A percentile compares a stretch with the other conserved stretches of the same genome.
Evolutionary conservation across 2,888 invertebrate species (phyloP).

Genomic region (Tenthredo amoena): DNA sequence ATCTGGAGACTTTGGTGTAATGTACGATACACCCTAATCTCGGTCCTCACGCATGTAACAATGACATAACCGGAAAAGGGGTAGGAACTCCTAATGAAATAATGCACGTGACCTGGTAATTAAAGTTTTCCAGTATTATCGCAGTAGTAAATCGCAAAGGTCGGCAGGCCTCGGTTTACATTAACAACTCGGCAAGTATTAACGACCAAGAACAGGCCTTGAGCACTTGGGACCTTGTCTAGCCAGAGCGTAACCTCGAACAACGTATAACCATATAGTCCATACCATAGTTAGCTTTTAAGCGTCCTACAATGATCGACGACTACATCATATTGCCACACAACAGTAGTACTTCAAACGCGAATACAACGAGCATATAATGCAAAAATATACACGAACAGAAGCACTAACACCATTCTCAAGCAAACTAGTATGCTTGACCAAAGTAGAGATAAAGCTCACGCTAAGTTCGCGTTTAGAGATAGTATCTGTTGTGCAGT

Average conservation of each 20-base stretch:
- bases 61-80: background rate
- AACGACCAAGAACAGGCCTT: conserved; percentile 43
- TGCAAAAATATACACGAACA: background rate
- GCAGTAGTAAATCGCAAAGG: conserved; percentile 30
- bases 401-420: background rate
- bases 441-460: conserved; percentile 66
- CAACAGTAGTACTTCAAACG: background rate
- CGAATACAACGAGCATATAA: background rate
- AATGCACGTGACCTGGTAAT: conserved; percentile 39
- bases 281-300: background rate
- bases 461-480: conserved; percentile 70
- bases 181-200: conserved; percentile 39
- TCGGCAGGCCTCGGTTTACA: conserved; percentile 17
- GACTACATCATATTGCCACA: background rate
- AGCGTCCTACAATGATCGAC: conserved; percentile 20
- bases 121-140: conserved; percentile 43
- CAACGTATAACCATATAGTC: conserved; percentile 5
- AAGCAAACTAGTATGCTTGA: background rate
- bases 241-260: conserved; percentile 6
- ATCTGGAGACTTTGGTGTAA: background rate
- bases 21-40: background rate
- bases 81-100: conserved; percentile 8
- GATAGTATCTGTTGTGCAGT: conserved; percentile 45
- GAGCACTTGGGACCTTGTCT: conserved; percentile 28
- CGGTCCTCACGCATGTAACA: background rate